Conservation (phyloP, 2,888 invertebrate genomes). For the Disparrhopalites patrizii region DNA sequence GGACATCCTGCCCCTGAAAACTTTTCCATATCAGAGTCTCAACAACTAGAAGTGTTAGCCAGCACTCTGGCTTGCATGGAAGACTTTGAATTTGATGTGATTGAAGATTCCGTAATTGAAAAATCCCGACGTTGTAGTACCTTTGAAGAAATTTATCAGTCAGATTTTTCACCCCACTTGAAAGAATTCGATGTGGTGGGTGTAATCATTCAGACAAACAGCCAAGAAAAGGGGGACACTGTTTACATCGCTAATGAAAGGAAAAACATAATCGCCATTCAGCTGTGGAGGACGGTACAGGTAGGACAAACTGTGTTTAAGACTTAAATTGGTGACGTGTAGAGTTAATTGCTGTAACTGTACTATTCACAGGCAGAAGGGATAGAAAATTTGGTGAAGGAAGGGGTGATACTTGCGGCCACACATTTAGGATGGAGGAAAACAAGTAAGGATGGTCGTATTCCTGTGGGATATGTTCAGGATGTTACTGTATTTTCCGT, state of each 20-base stretch:
- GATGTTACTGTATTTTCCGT: constrained; percentile 62
- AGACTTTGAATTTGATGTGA: not conserved
- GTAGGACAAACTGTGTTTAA: constrained; percentile 44
- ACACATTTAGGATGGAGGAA: constrained; percentile 62
- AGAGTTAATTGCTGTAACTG: too few species aligned
- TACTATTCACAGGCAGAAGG: constrained; percentile 51
- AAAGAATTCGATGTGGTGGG: constrained; percentile 73
- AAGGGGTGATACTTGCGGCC: constrained; percentile 59
- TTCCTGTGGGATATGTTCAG: constrained; percentile 61
- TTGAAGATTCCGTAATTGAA: too few species aligned
- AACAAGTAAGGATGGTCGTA: constrained; percentile 53
- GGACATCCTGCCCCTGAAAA: not conserved
- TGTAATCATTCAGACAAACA: constrained; percentile 58
- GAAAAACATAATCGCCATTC: constrained; percentile 57
- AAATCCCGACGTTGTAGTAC: constrained; percentile 55
- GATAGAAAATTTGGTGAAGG: constrained; percentile 58
- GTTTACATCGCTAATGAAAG: constrained; percentile 60
- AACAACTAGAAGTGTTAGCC: not conserved
- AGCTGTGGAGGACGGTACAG: constrained; percentile 58
- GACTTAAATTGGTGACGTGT: too few species aligned
- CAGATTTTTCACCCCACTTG: constrained; percentile 55
- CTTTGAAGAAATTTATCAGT: constrained; percentile 54
- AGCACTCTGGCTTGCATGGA: constrained; percentile 8
- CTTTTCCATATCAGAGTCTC: not conserved
- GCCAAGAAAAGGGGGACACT: constrained; percentile 53